Conservation (phyloP, 2,797 vertebrate species). For the Sparidentex hasta region DNA sequence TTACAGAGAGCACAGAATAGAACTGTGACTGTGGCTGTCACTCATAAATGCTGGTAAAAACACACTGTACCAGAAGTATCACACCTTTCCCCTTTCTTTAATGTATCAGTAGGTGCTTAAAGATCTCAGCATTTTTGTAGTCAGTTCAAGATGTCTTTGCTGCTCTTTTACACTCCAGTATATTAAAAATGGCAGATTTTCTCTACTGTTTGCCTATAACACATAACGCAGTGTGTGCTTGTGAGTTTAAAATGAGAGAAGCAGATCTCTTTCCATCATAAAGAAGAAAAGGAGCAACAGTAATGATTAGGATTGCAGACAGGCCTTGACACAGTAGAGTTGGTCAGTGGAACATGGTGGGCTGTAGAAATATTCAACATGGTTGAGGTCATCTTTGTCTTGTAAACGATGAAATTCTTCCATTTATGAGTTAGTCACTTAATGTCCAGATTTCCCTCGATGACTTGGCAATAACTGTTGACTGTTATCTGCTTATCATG, state of each 20-base stretch:
- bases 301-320: slow-evolving; percentile 41
- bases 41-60: slow-evolving; percentile 60
- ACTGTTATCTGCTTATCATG: slow-evolving; percentile 37
- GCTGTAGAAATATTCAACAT: slow-evolving; percentile 43
- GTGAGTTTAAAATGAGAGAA: slow-evolving; percentile 57
- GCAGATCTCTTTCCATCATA: slow-evolving; percentile 57
- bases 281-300: slow-evolving; percentile 26
- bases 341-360: slow-evolving; percentile 27
- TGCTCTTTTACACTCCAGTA: slow-evolving; percentile 72
- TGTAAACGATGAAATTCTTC: slow-evolving; percentile 43
- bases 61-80: slow-evolving; percentile 62
- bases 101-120: slow-evolving; percentile 79
- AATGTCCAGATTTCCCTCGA: slow-evolving; percentile 51
- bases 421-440: slow-evolving; percentile 48
- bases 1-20: too few species aligned
- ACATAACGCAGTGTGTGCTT: slow-evolving; percentile 55
- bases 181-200: slow-evolving; percentile 70
- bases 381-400: slow-evolving; percentile 49
- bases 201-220: slow-evolving; percentile 37
- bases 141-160: slow-evolving; percentile 82
- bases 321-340: slow-evolving; percentile 36
- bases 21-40: slow-evolving; percentile 25
- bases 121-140: slow-evolving; percentile 82
- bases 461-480: slow-evolving; percentile 35
- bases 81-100: slow-evolving; percentile 78